Base-by-base conservation (phyloP, 2,888 invertebrate species). In the Cancer borealis region DNA sequence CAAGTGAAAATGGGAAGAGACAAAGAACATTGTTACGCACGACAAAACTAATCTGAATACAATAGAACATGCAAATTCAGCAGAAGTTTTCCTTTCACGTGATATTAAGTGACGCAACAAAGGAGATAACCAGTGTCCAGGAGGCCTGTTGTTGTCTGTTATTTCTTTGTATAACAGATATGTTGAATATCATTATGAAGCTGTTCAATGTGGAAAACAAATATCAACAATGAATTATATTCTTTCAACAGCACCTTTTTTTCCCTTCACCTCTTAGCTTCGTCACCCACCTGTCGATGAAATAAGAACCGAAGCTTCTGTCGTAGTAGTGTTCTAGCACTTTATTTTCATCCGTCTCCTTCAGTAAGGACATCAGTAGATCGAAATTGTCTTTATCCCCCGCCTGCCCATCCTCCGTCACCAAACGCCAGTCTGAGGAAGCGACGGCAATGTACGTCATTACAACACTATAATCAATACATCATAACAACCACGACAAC, bases 281-380 rank as follows among this genome's bases (percentile, higher is more conserved):
- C 47, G 8, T 46, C 54, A 30, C 84, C 45, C 45, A 93, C 93
- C 87, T 92, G 73, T 92, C 92, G 12, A 91, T 45, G 73, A 26
- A 93, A 66, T 54, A 93, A 14, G 88, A 46, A 5, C 93, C 93
- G 12, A 60, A 92, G 66, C 88, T 54, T 12, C 30, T 73, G 45
- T 92, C 46, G 88, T 93, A 93, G 46, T 88, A 93, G 6, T 88
- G 88, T 12, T 39, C 46, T n/a, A 93, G 49, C 14, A 93, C 21
- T 17, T 88, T 92, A 21, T 92, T 66, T 26, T 88, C 87, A 6
- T 92, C 60, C 10, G 87, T 60, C n/a, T 92, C 73, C 0, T 93
- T 88, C 47, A 93, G 17, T 12, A 93, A 88, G 10, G 21, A 12
- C 92, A 92, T 47, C 0, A 73, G 88, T 26, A 73, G 21, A 0